Evolutionary conservation across 2,888 invertebrate genomes (phyloP).

Genomic region (Sipunculus nudus): DNA sequence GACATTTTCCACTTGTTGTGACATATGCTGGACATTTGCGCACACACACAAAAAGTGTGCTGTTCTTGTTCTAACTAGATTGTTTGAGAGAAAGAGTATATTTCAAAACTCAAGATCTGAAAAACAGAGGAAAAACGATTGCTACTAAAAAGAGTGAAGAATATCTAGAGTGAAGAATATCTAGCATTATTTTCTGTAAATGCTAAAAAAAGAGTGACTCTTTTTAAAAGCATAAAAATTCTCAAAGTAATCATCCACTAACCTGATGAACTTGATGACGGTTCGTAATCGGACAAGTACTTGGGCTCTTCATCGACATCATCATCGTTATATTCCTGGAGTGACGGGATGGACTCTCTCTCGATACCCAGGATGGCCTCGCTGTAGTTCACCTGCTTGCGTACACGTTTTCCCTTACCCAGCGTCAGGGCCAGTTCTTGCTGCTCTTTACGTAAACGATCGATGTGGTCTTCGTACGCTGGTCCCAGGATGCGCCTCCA

Average conservation of each 20-base stretch:
- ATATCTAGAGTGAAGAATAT: no score
- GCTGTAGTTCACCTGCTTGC: conserved; percentile 40
- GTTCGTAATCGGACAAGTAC: conserved; percentile 27
- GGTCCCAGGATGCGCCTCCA: conserved; percentile 40
- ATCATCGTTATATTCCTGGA: conserved; percentile 13
- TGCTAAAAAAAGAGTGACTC: not conserved
- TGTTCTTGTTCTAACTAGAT: no score
- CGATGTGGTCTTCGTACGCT: conserved; percentile 34
- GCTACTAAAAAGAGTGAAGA: no score
- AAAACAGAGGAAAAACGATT: no score
- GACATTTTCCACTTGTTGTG: no score
- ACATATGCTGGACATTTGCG: no score
- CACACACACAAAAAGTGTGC: no score
- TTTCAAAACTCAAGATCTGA: no score
- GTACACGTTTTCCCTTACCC: conserved; percentile 42
- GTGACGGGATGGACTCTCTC: no score
- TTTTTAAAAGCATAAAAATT: not conserved
- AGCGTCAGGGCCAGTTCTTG: conserved; percentile 36
- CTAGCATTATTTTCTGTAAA: conserved; percentile 4
- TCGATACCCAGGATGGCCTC: no score
- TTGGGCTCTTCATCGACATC: conserved; percentile 17
- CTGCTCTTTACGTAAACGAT: conserved; percentile 27
- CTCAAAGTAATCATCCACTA: not conserved
- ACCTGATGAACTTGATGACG: not conserved
- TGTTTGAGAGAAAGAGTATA: no score